Base-by-base conservation (phyloP, 1,140 invertebrate genomes). In the Neuroterus valhalla region DNA sequence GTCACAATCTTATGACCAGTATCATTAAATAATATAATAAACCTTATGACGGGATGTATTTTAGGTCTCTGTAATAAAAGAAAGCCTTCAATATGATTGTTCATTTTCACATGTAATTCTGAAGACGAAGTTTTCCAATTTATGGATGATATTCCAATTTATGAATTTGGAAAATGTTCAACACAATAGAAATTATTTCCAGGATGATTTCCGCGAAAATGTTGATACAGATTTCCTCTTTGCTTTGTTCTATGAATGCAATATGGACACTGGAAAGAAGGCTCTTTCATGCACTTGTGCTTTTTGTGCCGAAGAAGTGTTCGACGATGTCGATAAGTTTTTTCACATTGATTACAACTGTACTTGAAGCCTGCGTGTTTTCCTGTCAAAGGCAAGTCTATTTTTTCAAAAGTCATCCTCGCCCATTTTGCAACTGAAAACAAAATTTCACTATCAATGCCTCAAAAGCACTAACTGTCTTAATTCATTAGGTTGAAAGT, bases 281-380 rank as follows among this genome's bases (percentile, higher is more conserved):
- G 31, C 3, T 17, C 3, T 86, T 68, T 43, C 11, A 31, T 42
- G 21, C 66, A 68, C 21, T 68, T 38, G 38, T 68, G 43, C 43
- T 94, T 93, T 92, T 94, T 93, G 86, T 95, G 94, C 55, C 94
- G 93, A 93, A 82, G 94, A 94, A 87, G 94, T 31, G 55, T 62
- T 14, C 55, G 55, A n/a, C 31, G 55, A 31, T 62, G 55, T 62
- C 31, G 55, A 31, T 62, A 62, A 62, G 23, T 62, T 62, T 62
- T 62, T 6, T 26, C 31, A 62, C 55, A 62, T 14, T 62, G 55
- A 38, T 62, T 26, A 26, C 55, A 62, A 1, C 14, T 38, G 15
- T 26, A 62, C 15, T 31, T n/a, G n/a, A 62, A 62, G 3, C 31
- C 12, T 5, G 23, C 23, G 15, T 31, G 6, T n/a, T 15, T 23